Base-by-base conservation (phyloP, 2,888 invertebrate genomes). In the Tetrapedia diversipes region DNA sequence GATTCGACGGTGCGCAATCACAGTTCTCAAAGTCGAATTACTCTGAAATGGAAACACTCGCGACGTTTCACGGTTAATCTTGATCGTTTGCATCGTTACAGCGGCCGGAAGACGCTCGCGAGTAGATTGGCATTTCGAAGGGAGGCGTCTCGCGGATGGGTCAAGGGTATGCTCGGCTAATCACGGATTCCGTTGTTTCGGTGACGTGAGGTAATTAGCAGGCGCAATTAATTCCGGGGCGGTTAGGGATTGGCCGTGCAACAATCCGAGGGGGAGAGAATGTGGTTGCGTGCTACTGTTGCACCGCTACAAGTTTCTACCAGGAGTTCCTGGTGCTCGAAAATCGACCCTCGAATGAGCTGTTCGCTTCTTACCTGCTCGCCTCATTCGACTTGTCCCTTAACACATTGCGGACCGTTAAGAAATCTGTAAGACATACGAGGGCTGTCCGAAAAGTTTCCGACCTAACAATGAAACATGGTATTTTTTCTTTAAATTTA, bases 201-300 rank as follows among this genome's bases (percentile, higher is more conserved):
- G 68, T 73, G 77, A 86, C 80, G 83, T 65, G 82, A 80, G 82
- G 85, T 88, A 87, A 88, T 87, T 87, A 87, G 87, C 77, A 76
- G 79, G 72, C 77, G 85, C 84, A 88, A 88, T 88, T 88, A 88
- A 88, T 88, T 86, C 84, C 71, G 45, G 67, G 24, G 82, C 69
- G 84, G 80, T 80, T 77, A 61, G 77, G 72, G 86, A 82, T 85
- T 80, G 82, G 74, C 51, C 69, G 71, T 77, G 57, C 73, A 54
- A 75, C 76, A 69, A 79, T 74, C 63, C 80, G 53, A 65, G 68
- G 78, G 70, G 56, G 74, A 67, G 79, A 66, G 82, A 84, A 80
- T 79, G 85, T 75, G 85, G 84, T 86, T 73, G 57, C 61, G 51
- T 64, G 60, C 67, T 65, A 65, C 64, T 37, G 53, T 74, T 82